Conservation (phyloP, 2,888 invertebrate genomes). For the Silvanus unidentatus region DNA sequence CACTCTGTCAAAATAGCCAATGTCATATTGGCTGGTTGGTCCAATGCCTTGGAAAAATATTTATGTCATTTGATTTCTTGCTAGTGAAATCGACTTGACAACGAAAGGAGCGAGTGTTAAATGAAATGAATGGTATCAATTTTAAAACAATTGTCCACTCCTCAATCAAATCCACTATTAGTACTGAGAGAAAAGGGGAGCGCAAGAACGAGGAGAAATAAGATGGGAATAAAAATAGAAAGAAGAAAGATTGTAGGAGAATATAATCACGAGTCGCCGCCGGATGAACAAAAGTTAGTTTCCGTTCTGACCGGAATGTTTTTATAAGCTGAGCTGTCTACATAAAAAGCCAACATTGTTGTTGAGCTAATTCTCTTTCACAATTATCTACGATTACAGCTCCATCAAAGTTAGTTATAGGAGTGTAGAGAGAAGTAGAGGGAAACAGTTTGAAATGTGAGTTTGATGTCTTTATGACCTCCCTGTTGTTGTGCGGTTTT, state of each 20-base stretch:
- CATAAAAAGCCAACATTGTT: constrained; percentile 44
- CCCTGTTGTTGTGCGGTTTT: constrained; percentile 27
- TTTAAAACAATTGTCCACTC: no score
- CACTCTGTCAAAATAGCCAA: no score
- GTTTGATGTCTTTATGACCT: constrained; percentile 39
- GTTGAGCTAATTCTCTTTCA: constrained; percentile 43
- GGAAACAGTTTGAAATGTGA: constrained; percentile 27
- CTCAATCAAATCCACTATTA: no score
- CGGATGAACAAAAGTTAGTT: constrained; percentile 38
- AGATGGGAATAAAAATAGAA: no score
- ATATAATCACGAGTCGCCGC: constrained; percentile 35
- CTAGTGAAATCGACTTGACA: no score
- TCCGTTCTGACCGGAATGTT: constrained; percentile 38
- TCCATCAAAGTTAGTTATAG: constrained; percentile 39
- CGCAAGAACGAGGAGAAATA: no score
- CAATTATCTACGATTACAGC: constrained; percentile 46
- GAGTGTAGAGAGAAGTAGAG: neutral
- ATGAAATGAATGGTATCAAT: no score
- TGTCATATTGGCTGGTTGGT: no score
- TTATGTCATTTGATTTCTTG: no score
- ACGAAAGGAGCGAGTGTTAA: no score
- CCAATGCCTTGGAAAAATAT: no score
- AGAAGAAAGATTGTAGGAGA: constrained; percentile 17
- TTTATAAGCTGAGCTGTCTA: constrained; percentile 38
- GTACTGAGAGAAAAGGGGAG: no score